These are phyloP conservation scores for Paedocypris micromegethes DNA, from an alignment of 2,797 vertebrate genomes.

Conservation along the genomic window DNA sequence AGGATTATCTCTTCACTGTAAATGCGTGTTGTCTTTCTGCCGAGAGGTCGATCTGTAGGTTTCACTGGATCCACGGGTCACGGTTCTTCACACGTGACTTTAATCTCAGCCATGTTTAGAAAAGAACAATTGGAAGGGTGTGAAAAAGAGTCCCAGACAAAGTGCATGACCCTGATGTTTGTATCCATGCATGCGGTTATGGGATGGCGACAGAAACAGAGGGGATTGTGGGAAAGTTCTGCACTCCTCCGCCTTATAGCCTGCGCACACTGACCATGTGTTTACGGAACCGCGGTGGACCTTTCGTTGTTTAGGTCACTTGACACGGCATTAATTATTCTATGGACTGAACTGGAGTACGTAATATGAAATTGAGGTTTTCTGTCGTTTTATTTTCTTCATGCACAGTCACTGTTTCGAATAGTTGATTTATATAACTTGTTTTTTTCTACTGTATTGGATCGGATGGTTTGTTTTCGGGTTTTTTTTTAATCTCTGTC, in stretches of 20 bases:
- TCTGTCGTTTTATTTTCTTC: slow-evolving; percentile 42
- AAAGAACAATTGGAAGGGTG: slow-evolving; percentile 6
- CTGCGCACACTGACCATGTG: slow-evolving; percentile 41
- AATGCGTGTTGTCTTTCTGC: no score
- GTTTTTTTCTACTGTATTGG: slow-evolving; percentile 10
- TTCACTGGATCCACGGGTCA: background rate
- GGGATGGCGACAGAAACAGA: slow-evolving; percentile 46
- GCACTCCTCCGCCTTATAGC: slow-evolving; percentile 39
- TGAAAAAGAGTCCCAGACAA: slow-evolving; percentile 28
- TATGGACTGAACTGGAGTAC: slow-evolving; percentile 69
- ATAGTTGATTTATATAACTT: slow-evolving; percentile 15
- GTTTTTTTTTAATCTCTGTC: slow-evolving; percentile 17
- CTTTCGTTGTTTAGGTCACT: slow-evolving; percentile 40
- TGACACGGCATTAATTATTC: slow-evolving; percentile 47
- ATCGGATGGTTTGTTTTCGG: slow-evolving; percentile 6
- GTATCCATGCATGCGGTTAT: slow-evolving; percentile 55
- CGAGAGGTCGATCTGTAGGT: no score
- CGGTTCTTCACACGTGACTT: slow-evolving; percentile 22
- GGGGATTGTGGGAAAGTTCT: slow-evolving; percentile 25
- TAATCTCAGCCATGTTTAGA: slow-evolving; percentile 23
- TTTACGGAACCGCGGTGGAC: slow-evolving; percentile 45
- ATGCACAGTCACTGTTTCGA: slow-evolving; percentile 35
- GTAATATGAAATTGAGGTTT: slow-evolving; percentile 21
- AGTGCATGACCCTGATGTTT: slow-evolving; percentile 54
- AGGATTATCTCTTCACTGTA: no score